Conservation (phyloP, 1,140 invertebrate genomes). For the Lutraria rhynchaena region DNA sequence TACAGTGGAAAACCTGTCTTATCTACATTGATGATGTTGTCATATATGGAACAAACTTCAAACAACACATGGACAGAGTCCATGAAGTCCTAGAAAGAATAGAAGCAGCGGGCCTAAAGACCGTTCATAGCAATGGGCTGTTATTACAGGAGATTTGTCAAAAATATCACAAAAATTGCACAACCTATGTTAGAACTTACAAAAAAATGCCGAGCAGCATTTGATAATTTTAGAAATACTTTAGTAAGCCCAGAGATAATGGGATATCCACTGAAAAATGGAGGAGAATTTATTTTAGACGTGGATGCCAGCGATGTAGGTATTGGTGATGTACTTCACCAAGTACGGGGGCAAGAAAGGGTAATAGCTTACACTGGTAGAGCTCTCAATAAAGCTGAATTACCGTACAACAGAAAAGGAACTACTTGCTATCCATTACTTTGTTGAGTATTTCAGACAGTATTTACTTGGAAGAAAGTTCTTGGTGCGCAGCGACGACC, state of each 20-base stretch:
- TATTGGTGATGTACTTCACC: conserved; percentile 69
- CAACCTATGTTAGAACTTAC: not conserved
- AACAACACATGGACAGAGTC: not conserved
- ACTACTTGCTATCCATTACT: conserved; percentile 54
- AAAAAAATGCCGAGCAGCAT: not conserved
- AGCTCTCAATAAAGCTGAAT: conserved; percentile 74
- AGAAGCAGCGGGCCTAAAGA: conserved; percentile 30
- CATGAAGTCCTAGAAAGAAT: conserved; percentile 3
- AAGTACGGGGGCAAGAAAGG: conserved; percentile 59
- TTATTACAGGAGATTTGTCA: conserved; percentile 31
- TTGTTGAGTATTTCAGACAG: conserved; percentile 50
- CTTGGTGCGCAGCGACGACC: conserved; percentile 61
- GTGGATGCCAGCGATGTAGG: conserved; percentile 63
- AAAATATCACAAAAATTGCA: not conserved
- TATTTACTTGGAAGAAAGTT: conserved; percentile 62
- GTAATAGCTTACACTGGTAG: conserved; percentile 54
- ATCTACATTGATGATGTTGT: conserved; percentile 63
- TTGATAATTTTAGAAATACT: not conserved
- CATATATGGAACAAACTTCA: conserved; percentile 23
- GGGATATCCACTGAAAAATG: not conserved
- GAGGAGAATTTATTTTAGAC: conserved; percentile 5
- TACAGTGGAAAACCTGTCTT: conserved; percentile 41
- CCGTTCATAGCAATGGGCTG: conserved; percentile 57
- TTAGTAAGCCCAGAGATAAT: not conserved
- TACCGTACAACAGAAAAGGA: conserved; percentile 78